Base-by-base conservation (phyloP, 2,113 vertebrate species). In the Megaceryle maxima region DNA sequence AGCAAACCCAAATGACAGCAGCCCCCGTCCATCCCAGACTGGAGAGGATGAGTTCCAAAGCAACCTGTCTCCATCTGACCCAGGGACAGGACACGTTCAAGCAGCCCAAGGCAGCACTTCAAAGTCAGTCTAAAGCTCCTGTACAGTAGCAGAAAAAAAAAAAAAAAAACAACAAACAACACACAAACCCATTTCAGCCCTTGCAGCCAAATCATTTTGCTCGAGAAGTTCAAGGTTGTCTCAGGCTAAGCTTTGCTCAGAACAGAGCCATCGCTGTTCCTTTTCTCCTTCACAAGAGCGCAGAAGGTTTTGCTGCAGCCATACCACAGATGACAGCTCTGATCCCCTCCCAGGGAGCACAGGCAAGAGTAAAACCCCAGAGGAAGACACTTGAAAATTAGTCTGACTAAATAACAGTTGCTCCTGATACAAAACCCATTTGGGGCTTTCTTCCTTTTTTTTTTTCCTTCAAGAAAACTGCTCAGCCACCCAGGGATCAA, bases 31-130 rank as follows among this genome's bases (percentile, higher is more conserved):
- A 53, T 3, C 41, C 35, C 51, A 26, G 46, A 0, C 5, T 5
- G 66, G 33, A 31, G 20, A 59, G 6, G 26, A 20, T 0, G 3
- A 6, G 26, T 46, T 44, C 83, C 76, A 17, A 3, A 43, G 59
- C 70, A 6, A 2, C 74, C 69, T 24, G 10, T 10, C 25, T 14
- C 13, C 35, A 1, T 1, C 84, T 3, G 24, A 9, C 20, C 51
- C 35, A 4, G 3, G 3, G 0, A 1, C 37, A 39, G 60, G 31
- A 26, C 33, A 5, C 12, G 0, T 1, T 1, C 22, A 1, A 8
- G 35, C 11, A 7, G 6, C 0, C 50, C 51, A 5, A 9, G 5
- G 66, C 83, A 67, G 50, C 18, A 3, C 43, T 3, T 8, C 69
- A 7, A 13, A 73, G 43, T 48, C 68, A 13, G 3, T 3, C 68